These are phyloP conservation scores for Lophius piscatorius DNA, from an alignment of 2,113 vertebrate species.

Conservation along the genomic window DNA sequence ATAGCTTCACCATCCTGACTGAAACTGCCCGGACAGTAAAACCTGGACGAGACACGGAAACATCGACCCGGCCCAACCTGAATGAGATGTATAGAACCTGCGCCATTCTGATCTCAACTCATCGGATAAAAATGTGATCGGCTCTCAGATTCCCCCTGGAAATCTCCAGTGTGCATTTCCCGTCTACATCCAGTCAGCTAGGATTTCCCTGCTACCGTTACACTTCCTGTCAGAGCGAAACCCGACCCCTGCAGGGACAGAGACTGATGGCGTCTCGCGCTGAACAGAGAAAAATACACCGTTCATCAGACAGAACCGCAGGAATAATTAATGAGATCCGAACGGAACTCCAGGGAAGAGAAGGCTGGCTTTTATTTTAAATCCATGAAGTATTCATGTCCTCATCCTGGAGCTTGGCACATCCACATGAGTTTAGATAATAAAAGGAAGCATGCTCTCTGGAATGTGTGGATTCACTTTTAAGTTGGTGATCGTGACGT, in stretches of 20 bases:
- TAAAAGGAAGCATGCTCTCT: neutral
- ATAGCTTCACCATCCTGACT: too few species aligned
- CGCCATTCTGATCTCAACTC: too few species aligned
- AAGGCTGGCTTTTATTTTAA: slow-evolving; percentile 24
- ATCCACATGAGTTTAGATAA: neutral
- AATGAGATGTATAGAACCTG: too few species aligned
- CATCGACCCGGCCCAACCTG: too few species aligned
- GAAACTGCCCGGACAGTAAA: too few species aligned
- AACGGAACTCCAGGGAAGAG: neutral
- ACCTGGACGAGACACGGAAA: too few species aligned
- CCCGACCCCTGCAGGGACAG: too few species aligned
- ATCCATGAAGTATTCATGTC: slow-evolving; percentile 41
- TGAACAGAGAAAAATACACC: accelerated
- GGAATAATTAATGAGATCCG: slow-evolving; percentile 39
- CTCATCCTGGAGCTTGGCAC: too few species aligned
- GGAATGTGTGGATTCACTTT: too few species aligned
- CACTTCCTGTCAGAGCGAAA: slow-evolving; percentile 54
- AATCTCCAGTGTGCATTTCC: neutral
- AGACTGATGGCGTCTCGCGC: too few species aligned
- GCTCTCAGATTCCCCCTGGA: slow-evolving; percentile 1
- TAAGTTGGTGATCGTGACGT: too few species aligned
- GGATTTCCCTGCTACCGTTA: slow-evolving; percentile 18
- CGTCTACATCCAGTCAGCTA: neutral
- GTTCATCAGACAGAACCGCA: neutral
- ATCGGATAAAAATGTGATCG: too few species aligned